Evolutionary conservation across 1,140 invertebrate genomes (phyloP).

Genomic region (Ladona fulva): DNA sequence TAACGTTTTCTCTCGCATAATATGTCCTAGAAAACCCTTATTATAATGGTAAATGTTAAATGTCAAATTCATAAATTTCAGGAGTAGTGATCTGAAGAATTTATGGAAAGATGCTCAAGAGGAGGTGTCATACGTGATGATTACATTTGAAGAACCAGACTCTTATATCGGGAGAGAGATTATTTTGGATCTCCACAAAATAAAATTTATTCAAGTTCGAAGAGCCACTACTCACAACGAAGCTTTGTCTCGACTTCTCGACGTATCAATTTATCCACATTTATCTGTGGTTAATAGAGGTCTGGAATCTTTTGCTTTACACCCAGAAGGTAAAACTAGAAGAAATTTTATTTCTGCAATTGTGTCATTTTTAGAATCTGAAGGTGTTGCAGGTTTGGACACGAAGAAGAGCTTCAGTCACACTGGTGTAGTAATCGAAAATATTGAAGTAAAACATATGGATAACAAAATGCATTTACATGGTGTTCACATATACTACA

Average conservation of each 20-base stretch:
- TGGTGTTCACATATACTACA: background rate
- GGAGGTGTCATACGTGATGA: conserved; percentile 39
- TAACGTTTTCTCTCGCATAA: conserved; percentile 19
- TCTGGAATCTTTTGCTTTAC: conserved; percentile 14
- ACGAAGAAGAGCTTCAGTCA: conserved; percentile 24
- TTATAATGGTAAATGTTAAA: conserved; percentile 21
- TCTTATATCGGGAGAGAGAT: conserved; percentile 41
- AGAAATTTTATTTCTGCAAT: conserved; percentile 34
- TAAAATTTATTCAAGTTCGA: conserved; percentile 42
- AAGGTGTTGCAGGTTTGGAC: conserved; percentile 30
- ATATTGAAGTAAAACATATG: conserved; percentile 20
- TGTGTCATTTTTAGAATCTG: conserved; percentile 39
- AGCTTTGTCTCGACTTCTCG: conserved; percentile 36
- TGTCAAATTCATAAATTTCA: conserved; percentile 28
- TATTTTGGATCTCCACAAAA: conserved; percentile 49
- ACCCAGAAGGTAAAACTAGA: conserved; percentile 23
- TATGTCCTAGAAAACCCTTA: background rate
- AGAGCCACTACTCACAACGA: conserved; percentile 45
- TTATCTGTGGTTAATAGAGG: conserved; percentile 39
- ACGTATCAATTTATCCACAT: conserved; percentile 43
- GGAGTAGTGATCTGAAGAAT: conserved; percentile 27
- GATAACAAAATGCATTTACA: conserved; percentile 29
- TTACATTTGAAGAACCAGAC: conserved; percentile 50
- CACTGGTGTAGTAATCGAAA: conserved; percentile 12
- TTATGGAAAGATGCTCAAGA: conserved; percentile 39